Evolutionary conservation across 1,140 invertebrate genomes (phyloP).

Genomic region (Gyrodactylus bullatarudis): DNA sequence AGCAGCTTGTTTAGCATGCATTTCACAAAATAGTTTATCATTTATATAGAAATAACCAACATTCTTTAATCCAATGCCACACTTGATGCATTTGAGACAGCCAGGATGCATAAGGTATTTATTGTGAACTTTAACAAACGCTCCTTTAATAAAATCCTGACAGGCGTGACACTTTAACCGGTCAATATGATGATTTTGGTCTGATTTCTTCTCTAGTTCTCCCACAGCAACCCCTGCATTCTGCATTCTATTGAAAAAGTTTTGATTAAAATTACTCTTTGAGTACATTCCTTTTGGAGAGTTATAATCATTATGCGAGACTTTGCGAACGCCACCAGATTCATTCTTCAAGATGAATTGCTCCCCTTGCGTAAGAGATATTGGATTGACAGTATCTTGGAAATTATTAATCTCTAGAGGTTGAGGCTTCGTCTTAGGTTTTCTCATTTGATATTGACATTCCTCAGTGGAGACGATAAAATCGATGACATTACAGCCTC

Average conservation of each 20-base stretch:
- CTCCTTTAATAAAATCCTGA: constrained; percentile 3
- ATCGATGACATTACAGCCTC: constrained; percentile 18
- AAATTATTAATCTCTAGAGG: background rate
- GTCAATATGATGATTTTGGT: background rate
- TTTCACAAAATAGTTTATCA: background rate
- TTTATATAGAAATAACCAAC: constrained; percentile 6
- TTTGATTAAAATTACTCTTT: background rate
- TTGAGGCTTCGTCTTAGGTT: background rate
- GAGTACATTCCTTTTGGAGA: constrained; percentile 4
- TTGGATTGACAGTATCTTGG: background rate
- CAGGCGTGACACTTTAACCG: background rate
- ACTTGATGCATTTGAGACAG: constrained; percentile 5
- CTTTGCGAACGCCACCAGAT: background rate
- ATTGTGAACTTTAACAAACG: background rate
- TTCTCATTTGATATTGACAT: background rate
- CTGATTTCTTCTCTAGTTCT: background rate
- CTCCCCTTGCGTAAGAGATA: background rate
- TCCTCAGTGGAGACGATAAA: constrained; percentile 12
- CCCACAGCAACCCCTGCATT: background rate
- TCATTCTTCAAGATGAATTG: background rate
- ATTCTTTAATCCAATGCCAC: constrained; percentile 5
- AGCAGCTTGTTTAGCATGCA: constrained; percentile 1
- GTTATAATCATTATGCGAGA: constrained; percentile 1
- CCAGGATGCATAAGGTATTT: constrained; percentile 4
- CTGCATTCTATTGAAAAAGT: background rate